phyloP scores from a whole-genome alignment of 2,113 vertebrate species.

The Tapirus terrestris region DNA sequence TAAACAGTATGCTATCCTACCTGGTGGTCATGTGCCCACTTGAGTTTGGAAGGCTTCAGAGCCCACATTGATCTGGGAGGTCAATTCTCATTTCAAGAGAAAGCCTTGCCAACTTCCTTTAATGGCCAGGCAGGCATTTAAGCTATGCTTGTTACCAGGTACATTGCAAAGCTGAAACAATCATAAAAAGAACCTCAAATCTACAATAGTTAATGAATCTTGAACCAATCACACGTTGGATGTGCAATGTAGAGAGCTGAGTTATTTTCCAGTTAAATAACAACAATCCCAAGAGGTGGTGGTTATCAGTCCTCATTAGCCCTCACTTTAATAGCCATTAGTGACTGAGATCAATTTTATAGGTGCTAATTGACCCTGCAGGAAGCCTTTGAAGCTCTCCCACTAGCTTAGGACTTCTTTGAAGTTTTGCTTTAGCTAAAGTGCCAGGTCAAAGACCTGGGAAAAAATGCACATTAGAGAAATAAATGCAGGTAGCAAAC shows the following conservation, averaged over 20 bases:
- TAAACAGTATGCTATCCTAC: not conserved
- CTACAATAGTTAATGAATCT: slow-evolving; percentile 40
- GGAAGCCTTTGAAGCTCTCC: slow-evolving; percentile 74
- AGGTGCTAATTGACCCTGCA: slow-evolving; percentile 75
- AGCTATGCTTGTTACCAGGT: not conserved
- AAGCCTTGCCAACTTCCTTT: not conserved
- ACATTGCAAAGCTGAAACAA: not conserved
- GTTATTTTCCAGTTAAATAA: slow-evolving; percentile 63
- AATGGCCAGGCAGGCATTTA: not conserved
- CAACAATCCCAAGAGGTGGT: slow-evolving; percentile 9
- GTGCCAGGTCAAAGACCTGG: slow-evolving; percentile 41
- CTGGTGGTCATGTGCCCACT: not conserved
- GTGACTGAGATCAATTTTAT: slow-evolving; percentile 76
- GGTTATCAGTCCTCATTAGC: slow-evolving; percentile 67
- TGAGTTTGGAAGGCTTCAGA: not conserved
- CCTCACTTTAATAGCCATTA: slow-evolving; percentile 69
- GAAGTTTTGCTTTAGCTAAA: slow-evolving; percentile 68
- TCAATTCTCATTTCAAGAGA: not conserved
- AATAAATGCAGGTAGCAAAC: not conserved
- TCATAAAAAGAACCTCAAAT: not conserved
- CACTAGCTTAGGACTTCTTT: slow-evolving; percentile 61
- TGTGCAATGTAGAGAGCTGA: not conserved
- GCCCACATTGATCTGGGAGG: not conserved
- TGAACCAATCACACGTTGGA: not conserved
- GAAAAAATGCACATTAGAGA: slow-evolving; percentile 50